Evolutionary conservation across 2,888 invertebrate genomes (phyloP), one percentile per base, ranked within the genome.

Genomic region (Barypeithes pellucidus): DNA sequence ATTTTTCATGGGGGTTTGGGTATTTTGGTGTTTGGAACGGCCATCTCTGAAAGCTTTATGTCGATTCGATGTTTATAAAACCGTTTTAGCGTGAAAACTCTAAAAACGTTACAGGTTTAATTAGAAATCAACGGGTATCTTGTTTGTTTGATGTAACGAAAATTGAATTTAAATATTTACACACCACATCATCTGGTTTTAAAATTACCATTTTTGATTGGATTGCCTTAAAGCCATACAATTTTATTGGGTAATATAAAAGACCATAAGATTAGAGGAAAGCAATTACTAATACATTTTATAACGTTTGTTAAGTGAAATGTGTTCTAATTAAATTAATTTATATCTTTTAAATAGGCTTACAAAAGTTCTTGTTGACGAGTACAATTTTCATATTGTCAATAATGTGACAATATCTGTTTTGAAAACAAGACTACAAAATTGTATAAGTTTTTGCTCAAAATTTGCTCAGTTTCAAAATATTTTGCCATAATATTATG

Each of bases 91-190:
- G 65, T 66, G 60, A 71, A 65, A 57, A 67, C 54, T 24, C 57
- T 18, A 33, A 65, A 47, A 63, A 63, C n/a, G 47, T 63, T 54
- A 54, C 70, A 16, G 59, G 43, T 66, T 71, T 66, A 66, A 71
- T 65, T 71, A 60, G 71, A 66, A 54, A 65, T 71, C 70, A 71
- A 57, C 70, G 70, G 43, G 22, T 59, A 29, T 43, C 39, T 45
- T 45, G 63, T 71, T 71, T 71, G 63, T 71, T 71, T 71, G 47
- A 45, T 36, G 24, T 63, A 62, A 57, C 33, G 45, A 52, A 61
- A 61, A 52, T 52, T 41, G 24, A 43, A 65, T 63, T 71, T 71
- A 71, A 71, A 71, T 71, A 71, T 71, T 71, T 71, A 71, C 45
- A 36, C 45, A 33, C 54, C 45, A 65, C 63, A 39, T 54, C 63